Evolutionary conservation across 2,888 invertebrate species (phyloP), one percentile per base, ranked within the genome.

Genomic region (Gastracanthus pulcherrimus): DNA sequence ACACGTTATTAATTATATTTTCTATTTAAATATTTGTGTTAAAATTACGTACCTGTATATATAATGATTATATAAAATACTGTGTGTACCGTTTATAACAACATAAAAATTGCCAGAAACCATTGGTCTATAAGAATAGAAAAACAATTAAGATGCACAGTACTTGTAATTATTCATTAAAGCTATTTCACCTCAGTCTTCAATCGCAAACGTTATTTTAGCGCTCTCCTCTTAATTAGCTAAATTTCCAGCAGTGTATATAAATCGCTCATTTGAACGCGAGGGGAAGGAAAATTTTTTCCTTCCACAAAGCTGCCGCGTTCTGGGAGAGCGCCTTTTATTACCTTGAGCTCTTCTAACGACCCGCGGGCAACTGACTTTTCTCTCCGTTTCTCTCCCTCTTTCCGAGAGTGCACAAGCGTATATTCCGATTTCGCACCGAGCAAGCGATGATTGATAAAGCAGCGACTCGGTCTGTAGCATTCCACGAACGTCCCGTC

Each of bases 291-390:
- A 31, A 7, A 62, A 62, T 51, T 55, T 70, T 55, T 70, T 55
- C 55, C 55, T 23, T 38, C 34, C 38, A 60, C 5, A 51, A 34
- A 48, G 11, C 13, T 36, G 13, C 31, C 13, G 69, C 66, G 76
- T 77, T 77, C 72, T 76, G 81, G 77, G 74, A 81, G 81, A 77
- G 74, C 60, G 74, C 0, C 41, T 78, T 45, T 74, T 71, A 41
- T 45, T 76, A 48, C 75, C 62, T 74, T 70, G 78, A 72, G 62
- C 48, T 79, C 76, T 51, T 83, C 70, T 82, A 81, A 82, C 81
- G 79, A 84, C 72, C 80, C 19, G 38, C 83, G 78, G 51, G 78
- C 82, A 72, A n/a, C n/a, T n/a, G n/a, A 78, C 9, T 77, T 23
- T 38, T 70, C 19, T 31, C 38, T 34, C 31, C 31, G 31, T 16